These are phyloP conservation scores for Labeo calbasu DNA, from an alignment of 2,797 vertebrate species.

Conservation along the genomic window DNA sequence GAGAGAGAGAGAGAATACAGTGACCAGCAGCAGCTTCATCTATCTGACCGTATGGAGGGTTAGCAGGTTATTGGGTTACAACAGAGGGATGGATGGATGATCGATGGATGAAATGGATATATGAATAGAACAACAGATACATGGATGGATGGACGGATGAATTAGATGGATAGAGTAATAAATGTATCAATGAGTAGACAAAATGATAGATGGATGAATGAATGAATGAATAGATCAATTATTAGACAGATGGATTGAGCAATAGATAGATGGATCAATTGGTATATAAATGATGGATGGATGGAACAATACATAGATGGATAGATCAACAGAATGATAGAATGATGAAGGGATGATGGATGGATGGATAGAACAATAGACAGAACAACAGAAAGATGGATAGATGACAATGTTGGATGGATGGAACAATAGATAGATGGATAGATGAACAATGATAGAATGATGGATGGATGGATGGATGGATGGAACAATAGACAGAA, in stretches of 20 bases:
- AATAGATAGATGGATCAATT: background rate
- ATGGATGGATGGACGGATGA: background rate
- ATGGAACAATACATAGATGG: background rate
- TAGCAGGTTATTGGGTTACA: background rate
- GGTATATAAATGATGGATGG: background rate
- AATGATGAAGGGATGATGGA: background rate
- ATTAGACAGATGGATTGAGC: too few relatives aligned
- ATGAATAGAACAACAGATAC: background rate
- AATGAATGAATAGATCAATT: background rate
- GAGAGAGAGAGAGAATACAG: slow-evolving; percentile 30
- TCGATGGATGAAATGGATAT: too few relatives aligned
- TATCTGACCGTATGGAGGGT: background rate
- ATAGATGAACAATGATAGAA: background rate
- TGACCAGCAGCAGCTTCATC: background rate
- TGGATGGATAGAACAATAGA: background rate
- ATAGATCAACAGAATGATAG: background rate
- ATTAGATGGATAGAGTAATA: background rate
- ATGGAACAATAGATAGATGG: background rate
- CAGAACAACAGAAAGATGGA: background rate
- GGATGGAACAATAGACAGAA: background rate
- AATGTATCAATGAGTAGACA: background rate
- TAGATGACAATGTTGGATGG: background rate
- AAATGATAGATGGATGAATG: background rate
- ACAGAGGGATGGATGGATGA: background rate
- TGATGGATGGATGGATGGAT: background rate